phyloP scores from a whole-genome alignment of 92 coral and sea anemone species.

The Bergia sp. region DNA sequence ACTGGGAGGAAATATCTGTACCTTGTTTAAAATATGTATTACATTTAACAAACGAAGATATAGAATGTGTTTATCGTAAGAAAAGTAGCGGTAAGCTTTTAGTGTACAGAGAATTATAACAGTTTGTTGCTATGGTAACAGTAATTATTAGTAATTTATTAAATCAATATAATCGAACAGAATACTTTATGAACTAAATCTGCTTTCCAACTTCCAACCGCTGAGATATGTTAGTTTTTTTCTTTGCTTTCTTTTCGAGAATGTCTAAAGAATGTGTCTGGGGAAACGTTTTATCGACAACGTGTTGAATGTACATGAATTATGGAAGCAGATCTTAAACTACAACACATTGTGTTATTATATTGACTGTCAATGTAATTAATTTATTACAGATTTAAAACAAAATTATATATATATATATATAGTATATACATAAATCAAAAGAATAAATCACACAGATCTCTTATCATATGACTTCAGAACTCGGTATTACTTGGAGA shows the following conservation, averaged over 20 bases:
- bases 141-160: background rate
- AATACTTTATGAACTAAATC: background rate
- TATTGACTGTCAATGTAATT: background rate
- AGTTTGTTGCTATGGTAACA: background rate
- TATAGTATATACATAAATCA: background rate
- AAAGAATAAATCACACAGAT: background rate
- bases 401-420: background rate
- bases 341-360: background rate
- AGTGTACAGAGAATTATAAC: background rate
- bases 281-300: background rate
- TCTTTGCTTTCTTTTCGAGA: too few relatives aligned
- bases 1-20: background rate
- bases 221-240: background rate
- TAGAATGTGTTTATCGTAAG: background rate
- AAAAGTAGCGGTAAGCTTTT: background rate
- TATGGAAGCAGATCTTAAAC: background rate
- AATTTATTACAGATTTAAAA: background rate
- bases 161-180: background rate
- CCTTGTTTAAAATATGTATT: too few relatives aligned
- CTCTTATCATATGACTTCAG: background rate
- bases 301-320: too few relatives aligned
- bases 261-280: too few relatives aligned
- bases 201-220: background rate
- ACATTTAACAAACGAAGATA: background rate
- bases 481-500: background rate